Conservation (phyloP, 2,797 vertebrate species). For the Vireo griseus region DNA sequence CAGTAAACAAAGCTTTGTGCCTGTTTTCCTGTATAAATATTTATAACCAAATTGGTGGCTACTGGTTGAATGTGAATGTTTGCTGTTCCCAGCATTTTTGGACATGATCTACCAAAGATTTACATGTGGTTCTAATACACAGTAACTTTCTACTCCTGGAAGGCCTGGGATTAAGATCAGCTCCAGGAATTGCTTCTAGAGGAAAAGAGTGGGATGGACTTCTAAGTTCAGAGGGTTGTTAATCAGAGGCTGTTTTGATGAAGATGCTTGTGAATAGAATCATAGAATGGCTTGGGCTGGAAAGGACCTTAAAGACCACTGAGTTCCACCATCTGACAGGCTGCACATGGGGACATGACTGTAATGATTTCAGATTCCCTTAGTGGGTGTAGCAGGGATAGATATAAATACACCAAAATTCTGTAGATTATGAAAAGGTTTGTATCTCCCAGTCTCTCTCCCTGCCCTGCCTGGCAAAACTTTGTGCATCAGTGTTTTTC, state of each 20-base stretch:
- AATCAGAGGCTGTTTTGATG: not conserved
- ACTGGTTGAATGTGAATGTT: slow-evolving; percentile 10
- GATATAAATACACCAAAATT: not conserved
- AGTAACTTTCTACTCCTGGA: slow-evolving; percentile 25
- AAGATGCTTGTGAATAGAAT: not conserved
- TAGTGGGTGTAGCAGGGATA: not conserved
- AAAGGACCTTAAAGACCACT: not conserved
- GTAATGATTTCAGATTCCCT: not conserved
- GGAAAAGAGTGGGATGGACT: not conserved
- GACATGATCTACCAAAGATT: slow-evolving; percentile 1
- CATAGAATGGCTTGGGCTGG: not conserved
- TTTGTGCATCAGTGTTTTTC: not conserved
- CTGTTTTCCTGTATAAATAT: slow-evolving; percentile 34
- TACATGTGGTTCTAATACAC: slow-evolving; percentile 40
- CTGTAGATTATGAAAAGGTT: not conserved
- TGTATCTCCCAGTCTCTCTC: not conserved
- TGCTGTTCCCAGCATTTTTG: slow-evolving; percentile 37
- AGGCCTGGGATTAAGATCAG: not conserved
- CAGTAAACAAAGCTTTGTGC: not conserved
- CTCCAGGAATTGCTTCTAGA: not conserved
- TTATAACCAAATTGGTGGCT: slow-evolving; percentile 8
- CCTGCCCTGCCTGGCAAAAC: not conserved
- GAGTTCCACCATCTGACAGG: not conserved
- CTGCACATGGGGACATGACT: not conserved
- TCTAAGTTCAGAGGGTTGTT: not conserved